A percentile compares a stretch with the other conserved stretches of the same genome.
phyloP scores from a whole-genome alignment of 2,888 invertebrate species.

The Chirona hameri region DNA sequence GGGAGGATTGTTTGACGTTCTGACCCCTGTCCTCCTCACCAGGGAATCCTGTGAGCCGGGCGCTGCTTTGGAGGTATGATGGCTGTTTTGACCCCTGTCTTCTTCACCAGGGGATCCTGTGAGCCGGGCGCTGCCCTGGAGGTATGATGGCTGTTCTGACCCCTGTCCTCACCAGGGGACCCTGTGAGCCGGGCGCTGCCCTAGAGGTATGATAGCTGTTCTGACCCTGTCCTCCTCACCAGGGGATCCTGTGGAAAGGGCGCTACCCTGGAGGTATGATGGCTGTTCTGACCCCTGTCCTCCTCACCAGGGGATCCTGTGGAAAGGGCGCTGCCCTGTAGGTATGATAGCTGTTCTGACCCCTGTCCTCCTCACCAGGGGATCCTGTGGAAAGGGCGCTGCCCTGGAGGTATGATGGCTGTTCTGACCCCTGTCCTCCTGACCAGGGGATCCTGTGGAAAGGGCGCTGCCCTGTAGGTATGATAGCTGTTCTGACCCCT shows the following conservation, averaged over 20 bases:
- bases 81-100: no score
- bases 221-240: background rate
- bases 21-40: no score
- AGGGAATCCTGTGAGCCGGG: no score
- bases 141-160: no score
- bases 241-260: background rate
- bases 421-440: background rate
- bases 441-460: background rate
- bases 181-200: background rate
- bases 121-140: no score
- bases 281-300: no score
- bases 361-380: background rate
- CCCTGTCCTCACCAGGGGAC: background rate
- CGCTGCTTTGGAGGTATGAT: no score
- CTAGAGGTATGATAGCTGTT: background rate
- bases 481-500: no score
- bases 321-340: background rate
- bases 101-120: no score
- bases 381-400: background rate
- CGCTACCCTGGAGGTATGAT: background rate
- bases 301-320: background rate
- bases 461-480: background rate
- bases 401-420: background rate
- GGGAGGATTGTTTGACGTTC: no score
- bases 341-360: no score